Percentiles rank a stretch among this genome's conserved stretches.
Evolutionary conservation across 1,140 invertebrate genomes (phyloP).

Genomic region (Neodiprion fabricii): DNA sequence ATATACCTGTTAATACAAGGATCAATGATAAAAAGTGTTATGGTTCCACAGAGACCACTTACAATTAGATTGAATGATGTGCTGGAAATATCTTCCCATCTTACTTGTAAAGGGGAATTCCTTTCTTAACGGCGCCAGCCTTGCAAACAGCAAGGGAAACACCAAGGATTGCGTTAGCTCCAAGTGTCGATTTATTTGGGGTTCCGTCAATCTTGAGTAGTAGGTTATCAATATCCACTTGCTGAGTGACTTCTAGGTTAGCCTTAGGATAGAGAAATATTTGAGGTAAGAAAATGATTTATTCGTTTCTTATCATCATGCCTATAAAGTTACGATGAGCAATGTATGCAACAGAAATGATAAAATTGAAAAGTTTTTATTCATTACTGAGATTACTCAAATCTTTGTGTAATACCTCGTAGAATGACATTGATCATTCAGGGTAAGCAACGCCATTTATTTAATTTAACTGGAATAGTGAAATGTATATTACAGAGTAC

Average conservation of each 20-base stretch:
- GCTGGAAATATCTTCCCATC: neutral
- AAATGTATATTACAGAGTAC: too few relatives aligned
- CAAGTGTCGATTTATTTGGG: conserved; percentile 94
- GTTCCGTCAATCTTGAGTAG: conserved; percentile 95
- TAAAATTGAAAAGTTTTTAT: neutral
- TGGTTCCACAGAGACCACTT: neutral
- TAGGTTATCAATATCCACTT: conserved; percentile 92
- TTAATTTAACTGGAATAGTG: too few relatives aligned
- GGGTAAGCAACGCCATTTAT: too few relatives aligned
- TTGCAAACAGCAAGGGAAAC: conserved; percentile 96
- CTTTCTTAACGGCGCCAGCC: conserved; percentile 95
- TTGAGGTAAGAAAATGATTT: conserved; percentile 6
- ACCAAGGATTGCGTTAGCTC: conserved; percentile 97
- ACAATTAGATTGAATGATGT: too few relatives aligned
- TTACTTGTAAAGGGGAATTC: conserved; percentile 82
- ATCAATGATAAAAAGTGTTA: conserved; percentile 18
- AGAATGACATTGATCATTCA: too few relatives aligned
- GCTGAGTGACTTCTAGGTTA: conserved; percentile 87
- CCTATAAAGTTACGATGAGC: neutral
- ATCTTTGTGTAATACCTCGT: too few relatives aligned
- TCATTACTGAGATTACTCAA: too few relatives aligned
- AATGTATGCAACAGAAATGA: neutral
- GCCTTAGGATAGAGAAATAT: conserved; percentile 49
- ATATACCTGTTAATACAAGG: conserved; percentile 73
- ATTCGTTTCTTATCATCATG: too few relatives aligned